Evolutionary conservation across 2,113 vertebrate genomes (phyloP).

Genomic region (Orientallactaga bullata): DNA sequence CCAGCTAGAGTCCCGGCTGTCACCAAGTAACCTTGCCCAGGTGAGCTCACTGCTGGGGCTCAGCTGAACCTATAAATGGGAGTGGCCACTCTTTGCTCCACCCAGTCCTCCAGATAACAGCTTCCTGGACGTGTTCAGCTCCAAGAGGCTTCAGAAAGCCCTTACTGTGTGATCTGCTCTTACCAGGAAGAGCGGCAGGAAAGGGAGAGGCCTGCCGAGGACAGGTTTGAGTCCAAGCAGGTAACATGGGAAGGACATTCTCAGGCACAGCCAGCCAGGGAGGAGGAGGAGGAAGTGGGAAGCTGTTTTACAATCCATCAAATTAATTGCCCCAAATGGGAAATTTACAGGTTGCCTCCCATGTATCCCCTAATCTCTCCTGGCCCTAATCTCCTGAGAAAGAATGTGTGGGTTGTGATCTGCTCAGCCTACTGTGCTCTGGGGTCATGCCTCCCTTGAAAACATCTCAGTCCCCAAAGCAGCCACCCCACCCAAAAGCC

Average conservation of each 20-base stretch:
- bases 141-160: not conserved
- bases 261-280: not conserved
- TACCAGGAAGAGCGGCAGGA: not conserved
- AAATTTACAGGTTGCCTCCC: slow-evolving; percentile 69
- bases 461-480: slow-evolving; percentile 31
- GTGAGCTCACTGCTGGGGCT: not conserved
- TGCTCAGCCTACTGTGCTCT: slow-evolving; percentile 53
- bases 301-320: slow-evolving; percentile 75
- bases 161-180: slow-evolving; percentile 39
- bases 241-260: not conserved
- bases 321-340: slow-evolving; percentile 81
- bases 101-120: not conserved
- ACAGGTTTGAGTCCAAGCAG: not conserved
- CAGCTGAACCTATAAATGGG: not conserved
- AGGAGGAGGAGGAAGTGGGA: slow-evolving; percentile 30
- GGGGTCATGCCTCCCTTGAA: not conserved
- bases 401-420: slow-evolving; percentile 69
- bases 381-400: slow-evolving; percentile 72
- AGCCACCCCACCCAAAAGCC: not conserved
- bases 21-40: slow-evolving; percentile 43
- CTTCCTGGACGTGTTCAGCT: not conserved
- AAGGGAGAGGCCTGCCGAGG: not conserved
- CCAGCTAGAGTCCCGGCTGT: slow-evolving; percentile 49
- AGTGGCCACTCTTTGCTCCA: not conserved
- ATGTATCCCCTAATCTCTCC: slow-evolving; percentile 65